Evolutionary conservation across 2,113 vertebrate species (phyloP).

Genomic region (Misgurnus mizolepis): DNA sequence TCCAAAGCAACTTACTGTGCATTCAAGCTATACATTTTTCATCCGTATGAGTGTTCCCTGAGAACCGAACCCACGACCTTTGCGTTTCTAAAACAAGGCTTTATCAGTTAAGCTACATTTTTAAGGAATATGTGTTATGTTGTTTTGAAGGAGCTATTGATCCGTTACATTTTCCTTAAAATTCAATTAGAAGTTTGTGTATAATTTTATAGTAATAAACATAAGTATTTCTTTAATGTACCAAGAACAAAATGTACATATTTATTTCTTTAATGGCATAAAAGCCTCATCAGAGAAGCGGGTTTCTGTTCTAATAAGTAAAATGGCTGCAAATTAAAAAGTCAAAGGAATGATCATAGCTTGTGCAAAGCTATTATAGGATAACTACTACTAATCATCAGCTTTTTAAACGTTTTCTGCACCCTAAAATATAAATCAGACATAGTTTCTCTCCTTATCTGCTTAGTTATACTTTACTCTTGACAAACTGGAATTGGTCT

Average conservation of each 20-base stretch:
- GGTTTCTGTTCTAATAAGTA: not conserved
- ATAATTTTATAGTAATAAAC: not conserved
- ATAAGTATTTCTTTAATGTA: no score
- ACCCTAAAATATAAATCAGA: no score
- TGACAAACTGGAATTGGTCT: not conserved
- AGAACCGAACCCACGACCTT: no score
- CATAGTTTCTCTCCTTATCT: not conserved
- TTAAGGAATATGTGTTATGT: no score
- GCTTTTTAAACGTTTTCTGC: not conserved
- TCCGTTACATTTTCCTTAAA: not conserved
- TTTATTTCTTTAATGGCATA: no score
- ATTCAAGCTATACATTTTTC: no score
- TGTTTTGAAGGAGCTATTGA: not conserved
- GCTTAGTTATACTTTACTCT: constrained; percentile 15
- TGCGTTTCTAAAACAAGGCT: no score
- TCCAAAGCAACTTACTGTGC: no score
- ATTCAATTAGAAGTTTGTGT: not conserved
- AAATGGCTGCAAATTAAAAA: not conserved
- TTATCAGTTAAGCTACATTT: no score
- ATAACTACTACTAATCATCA: not conserved
- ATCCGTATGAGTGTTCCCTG: no score
- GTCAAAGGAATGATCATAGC: no score
- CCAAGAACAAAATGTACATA: no score
- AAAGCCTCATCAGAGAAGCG: not conserved
- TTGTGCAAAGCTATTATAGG: not conserved